Conservation (phyloP, 2,797 vertebrate species). For the Holocentrus rufus region DNA sequence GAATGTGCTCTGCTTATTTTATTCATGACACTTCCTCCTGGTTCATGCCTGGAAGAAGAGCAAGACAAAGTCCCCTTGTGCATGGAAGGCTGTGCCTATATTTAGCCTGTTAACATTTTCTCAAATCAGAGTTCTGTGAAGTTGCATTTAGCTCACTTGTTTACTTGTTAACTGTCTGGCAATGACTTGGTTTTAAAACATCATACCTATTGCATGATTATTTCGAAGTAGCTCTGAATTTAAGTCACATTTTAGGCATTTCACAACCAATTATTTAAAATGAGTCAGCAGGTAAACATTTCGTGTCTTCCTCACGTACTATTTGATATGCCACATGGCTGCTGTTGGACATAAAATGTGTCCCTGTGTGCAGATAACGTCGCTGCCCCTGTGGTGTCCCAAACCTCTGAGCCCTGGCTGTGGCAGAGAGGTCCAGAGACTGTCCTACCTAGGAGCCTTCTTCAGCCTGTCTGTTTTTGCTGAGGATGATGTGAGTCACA, state of each 20-base stretch:
- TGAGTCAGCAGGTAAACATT: background rate
- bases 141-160: slow-evolving; percentile 3
- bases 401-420: slow-evolving; percentile 92
- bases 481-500: slow-evolving; percentile 94
- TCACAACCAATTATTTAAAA: no score
- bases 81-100: background rate
- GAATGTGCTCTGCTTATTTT: slow-evolving; percentile 32
- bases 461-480: slow-evolving; percentile 98
- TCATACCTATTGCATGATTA: background rate
- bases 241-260: background rate
- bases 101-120: background rate
- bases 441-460: slow-evolving; percentile 94
- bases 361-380: slow-evolving; percentile 83
- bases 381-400: slow-evolving; percentile 93
- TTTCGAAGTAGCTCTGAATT: background rate
- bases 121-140: background rate
- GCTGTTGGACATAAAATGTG: background rate
- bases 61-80: background rate
- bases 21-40: slow-evolving; percentile 11
- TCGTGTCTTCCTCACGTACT: background rate
- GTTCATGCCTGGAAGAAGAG: slow-evolving; percentile 2
- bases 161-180: background rate
- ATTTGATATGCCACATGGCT: background rate
- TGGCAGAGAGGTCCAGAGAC: slow-evolving; percentile 95
- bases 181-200: background rate